A percentile compares a stretch with the other conserved stretches of the same genome.
phyloP scores from a whole-genome alignment of 1,140 invertebrate genomes.

The Habropoda laboriosa region DNA sequence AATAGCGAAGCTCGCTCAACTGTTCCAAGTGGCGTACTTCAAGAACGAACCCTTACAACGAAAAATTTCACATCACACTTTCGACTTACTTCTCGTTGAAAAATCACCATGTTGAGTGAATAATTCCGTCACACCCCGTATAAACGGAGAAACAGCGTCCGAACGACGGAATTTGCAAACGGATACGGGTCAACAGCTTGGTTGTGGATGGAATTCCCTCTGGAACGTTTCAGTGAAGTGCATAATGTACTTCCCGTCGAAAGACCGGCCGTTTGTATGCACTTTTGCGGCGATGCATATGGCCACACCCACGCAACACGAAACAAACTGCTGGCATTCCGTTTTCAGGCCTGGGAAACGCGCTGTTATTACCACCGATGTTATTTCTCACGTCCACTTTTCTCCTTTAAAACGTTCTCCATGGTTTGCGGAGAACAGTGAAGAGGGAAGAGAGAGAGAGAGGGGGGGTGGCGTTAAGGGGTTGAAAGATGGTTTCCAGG shows the following conservation, averaged over 20 bases:
- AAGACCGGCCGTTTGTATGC: slow-evolving; percentile 20
- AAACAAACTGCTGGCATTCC: slow-evolving; percentile 5
- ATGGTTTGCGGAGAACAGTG: neutral
- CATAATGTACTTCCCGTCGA: neutral
- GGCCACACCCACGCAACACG: neutral
- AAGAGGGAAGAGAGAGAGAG: neutral
- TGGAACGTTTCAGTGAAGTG: neutral
- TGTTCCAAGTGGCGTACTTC: no score
- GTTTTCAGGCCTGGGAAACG: neutral
- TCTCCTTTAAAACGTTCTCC: neutral
- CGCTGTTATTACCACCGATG: slow-evolving; percentile 18
- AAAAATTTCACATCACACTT: no score
- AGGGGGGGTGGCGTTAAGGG: neutral
- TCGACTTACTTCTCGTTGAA: no score
- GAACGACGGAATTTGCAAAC: neutral
- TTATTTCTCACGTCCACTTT: slow-evolving; percentile 6
- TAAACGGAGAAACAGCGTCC: no score
- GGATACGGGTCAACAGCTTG: neutral
- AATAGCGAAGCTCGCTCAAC: no score
- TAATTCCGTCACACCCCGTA: no score
- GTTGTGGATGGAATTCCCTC: neutral
- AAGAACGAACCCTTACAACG: no score
- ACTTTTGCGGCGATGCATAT: neutral
- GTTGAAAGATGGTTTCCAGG: slow-evolving; percentile 11
- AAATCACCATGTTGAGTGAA: no score